Evolutionary conservation across 2,113 vertebrate genomes (phyloP).

Genomic region (Ondatra zibethicus): DNA sequence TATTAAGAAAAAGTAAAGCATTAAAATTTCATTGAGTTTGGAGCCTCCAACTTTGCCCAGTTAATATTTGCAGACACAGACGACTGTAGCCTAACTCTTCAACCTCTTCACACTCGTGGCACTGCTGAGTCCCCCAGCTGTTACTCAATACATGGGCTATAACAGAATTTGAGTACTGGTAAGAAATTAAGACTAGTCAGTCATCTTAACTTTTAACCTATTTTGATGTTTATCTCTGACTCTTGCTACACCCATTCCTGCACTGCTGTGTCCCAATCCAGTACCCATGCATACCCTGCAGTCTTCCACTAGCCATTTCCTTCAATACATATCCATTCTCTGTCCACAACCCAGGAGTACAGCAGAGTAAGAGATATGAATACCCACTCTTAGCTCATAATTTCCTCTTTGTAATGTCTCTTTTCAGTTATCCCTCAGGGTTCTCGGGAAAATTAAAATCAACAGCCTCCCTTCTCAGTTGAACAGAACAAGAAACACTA

Average conservation of each 20-base stretch:
- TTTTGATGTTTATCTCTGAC: neutral
- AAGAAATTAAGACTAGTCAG: neutral
- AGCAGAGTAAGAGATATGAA: constrained; percentile 17
- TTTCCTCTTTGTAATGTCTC: neutral
- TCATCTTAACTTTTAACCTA: neutral
- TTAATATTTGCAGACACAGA: neutral
- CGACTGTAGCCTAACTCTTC: neutral
- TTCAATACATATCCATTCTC: neutral
- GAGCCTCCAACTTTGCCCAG: neutral
- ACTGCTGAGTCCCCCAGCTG: neutral
- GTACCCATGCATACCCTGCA: neutral
- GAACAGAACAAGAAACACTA: neutral
- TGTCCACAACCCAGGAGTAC: neutral
- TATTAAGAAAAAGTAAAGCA: neutral
- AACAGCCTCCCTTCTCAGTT: neutral
- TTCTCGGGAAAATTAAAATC: neutral
- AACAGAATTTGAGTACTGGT: neutral
- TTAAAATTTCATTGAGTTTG: constrained; percentile 28
- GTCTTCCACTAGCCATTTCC: neutral
- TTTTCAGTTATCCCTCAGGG: constrained; percentile 36
- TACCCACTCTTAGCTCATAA: neutral
- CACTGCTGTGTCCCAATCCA: neutral
- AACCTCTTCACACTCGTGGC: neutral
- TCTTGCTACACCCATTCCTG: neutral
- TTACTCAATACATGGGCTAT: neutral